These are phyloP conservation scores for Cochlearius cochlearius DNA, from an alignment of 2,113 vertebrate genomes.

Conservation along the genomic window DNA sequence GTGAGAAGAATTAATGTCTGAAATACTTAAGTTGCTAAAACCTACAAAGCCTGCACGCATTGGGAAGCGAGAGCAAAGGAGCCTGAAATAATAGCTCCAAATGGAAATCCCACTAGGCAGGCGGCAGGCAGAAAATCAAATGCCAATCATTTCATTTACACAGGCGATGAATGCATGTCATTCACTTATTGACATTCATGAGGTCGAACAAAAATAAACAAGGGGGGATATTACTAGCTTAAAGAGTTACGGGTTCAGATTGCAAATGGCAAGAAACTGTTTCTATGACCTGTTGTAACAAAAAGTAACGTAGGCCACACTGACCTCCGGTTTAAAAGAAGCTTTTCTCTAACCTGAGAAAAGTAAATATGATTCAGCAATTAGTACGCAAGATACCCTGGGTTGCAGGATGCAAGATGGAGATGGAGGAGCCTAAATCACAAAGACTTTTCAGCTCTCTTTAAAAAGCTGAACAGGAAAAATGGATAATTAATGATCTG, in stretches of 20 bases:
- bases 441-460: neutral
- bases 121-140: neutral
- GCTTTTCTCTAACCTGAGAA: neutral
- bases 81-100: neutral
- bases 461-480: neutral
- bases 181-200: neutral
- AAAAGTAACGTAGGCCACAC: neutral
- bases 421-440: neutral
- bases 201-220: constrained; percentile 20
- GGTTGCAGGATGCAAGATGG: neutral
- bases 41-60: neutral
- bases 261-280: neutral
- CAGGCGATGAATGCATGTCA: neutral
- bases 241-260: neutral
- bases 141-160: constrained; percentile 25
- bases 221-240: neutral
- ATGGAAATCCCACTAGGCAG: neutral
- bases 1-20: constrained; percentile 44
- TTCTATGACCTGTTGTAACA: neutral
- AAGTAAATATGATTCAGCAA: neutral
- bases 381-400: neutral
- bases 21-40: neutral
- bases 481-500: neutral
- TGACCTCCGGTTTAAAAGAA: neutral
- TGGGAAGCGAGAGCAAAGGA: neutral